Percentiles rank a stretch among this genome's conserved stretches.
Conservation (phyloP, 2,113 vertebrate species). For the Halcyon malimbica region DNA sequence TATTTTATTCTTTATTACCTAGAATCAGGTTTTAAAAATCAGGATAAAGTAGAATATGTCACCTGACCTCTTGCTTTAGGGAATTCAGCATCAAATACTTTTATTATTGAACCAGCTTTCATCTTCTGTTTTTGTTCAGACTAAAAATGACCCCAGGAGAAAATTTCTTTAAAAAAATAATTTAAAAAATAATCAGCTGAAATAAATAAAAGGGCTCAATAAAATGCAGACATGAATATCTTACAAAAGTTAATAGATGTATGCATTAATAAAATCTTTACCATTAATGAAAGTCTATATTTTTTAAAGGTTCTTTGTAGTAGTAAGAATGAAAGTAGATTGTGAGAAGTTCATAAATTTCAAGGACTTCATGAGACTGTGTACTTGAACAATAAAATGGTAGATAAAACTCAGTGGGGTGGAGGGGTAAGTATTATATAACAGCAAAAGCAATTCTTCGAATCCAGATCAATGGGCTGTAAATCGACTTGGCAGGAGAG, state of each 20-base stretch:
- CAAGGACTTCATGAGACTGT: background rate
- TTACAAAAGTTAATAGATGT: background rate
- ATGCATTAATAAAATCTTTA: background rate
- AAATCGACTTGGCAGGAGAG: background rate
- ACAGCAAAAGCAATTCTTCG: background rate
- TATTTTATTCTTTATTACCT: background rate
- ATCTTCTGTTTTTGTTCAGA: background rate
- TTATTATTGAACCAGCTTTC: background rate
- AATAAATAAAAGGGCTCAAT: background rate
- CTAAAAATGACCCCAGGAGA: background rate
- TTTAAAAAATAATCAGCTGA: background rate
- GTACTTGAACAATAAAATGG: background rate
- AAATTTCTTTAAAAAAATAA: background rate
- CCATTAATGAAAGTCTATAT: background rate
- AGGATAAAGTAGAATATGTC: background rate
- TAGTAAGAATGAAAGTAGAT: background rate
- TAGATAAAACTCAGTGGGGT: background rate
- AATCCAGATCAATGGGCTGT: background rate
- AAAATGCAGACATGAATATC: background rate
- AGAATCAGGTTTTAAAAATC: background rate
- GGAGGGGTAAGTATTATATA: background rate
- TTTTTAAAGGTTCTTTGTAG: background rate
- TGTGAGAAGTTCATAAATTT: background rate
- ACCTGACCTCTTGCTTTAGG: background rate
- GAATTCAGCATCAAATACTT: background rate